phyloP scores from a whole-genome alignment of 2,888 invertebrate species.

The Pristionchus mayeri region DNA sequence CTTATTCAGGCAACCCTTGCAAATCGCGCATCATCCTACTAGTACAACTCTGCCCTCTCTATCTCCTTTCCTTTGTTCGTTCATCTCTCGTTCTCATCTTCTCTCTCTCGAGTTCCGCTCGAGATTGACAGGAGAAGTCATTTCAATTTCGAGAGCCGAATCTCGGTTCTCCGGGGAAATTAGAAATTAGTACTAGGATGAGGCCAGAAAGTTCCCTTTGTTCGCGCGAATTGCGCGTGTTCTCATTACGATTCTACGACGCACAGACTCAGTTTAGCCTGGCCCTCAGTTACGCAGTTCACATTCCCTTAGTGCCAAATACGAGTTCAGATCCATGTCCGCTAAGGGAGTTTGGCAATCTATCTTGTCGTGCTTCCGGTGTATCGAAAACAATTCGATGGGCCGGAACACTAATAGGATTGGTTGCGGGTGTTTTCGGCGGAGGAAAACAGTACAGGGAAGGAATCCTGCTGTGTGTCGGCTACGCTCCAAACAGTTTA shows the following conservation, averaged over 20 bases:
- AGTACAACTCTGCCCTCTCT: background rate
- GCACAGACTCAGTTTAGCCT: too few relatives aligned
- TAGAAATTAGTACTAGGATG: background rate
- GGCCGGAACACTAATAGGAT: conserved; percentile 4
- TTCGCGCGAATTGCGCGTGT: background rate
- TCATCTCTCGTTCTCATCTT: background rate
- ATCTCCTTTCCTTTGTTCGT: conserved; percentile 1
- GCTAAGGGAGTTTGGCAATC: too few relatives aligned
- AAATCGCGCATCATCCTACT: background rate
- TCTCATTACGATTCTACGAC: background rate
- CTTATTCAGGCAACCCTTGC: too few relatives aligned
- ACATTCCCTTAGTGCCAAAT: too few relatives aligned
- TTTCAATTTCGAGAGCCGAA: conserved; percentile 19
- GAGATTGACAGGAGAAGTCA: conserved; percentile 42
- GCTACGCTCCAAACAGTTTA: conserved; percentile 1
- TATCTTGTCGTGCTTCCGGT: background rate
- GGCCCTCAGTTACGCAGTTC: too few relatives aligned
- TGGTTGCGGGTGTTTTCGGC: background rate
- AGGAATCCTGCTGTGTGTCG: conserved; percentile 3
- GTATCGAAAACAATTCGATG: too few relatives aligned
- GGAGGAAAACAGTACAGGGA: background rate
- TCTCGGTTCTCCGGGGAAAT: conserved; percentile 39
- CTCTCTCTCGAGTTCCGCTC: conserved; percentile 11
- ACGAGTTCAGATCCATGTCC: too few relatives aligned
- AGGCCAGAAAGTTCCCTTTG: background rate